These are phyloP conservation scores for Drosophila dunni DNA, from an alignment of 1,140 invertebrate genomes.

Conservation along the genomic window DNA sequence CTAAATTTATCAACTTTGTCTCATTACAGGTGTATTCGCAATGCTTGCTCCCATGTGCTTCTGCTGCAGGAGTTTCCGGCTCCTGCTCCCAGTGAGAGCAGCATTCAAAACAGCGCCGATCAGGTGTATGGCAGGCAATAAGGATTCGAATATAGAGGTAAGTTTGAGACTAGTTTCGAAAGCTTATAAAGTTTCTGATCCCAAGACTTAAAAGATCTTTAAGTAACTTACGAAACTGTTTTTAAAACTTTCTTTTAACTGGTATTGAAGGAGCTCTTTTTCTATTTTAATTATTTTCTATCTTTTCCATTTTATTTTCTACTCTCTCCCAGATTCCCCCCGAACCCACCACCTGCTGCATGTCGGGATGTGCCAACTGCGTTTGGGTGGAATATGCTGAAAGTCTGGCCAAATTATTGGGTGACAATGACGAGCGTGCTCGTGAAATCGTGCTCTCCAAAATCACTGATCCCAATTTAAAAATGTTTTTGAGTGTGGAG, in stretches of 20 bases:
- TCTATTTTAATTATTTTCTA: no score
- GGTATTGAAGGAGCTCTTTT: neutral
- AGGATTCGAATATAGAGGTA: conserved; percentile 51
- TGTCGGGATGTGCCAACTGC: conserved; percentile 97
- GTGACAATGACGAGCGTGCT: conserved; percentile 88
- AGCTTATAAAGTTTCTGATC: neutral
- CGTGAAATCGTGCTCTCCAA: conserved; percentile 90
- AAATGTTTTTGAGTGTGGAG: conserved; percentile 91
- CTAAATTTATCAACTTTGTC: neutral
- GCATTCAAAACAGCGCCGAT: conserved; percentile 17
- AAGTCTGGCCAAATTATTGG: conserved; percentile 89
- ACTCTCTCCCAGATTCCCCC: conserved; percentile 84
- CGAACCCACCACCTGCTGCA: conserved; percentile 94
- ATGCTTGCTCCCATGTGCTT: conserved; percentile 91
- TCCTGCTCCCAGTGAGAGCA: conserved; percentile 27
- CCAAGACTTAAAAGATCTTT: neutral
- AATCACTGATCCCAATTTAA: conserved; percentile 92
- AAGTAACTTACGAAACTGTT: neutral
- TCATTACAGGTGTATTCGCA: conserved; percentile 17
- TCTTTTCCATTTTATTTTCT: neutral
- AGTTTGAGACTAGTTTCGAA: neutral
- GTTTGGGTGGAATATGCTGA: conserved; percentile 97
- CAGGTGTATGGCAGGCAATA: conserved; percentile 40
- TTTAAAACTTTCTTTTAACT: neutral
- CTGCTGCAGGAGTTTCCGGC: conserved; percentile 89